Evolutionary conservation across 2,797 vertebrate species (phyloP), one percentile per base, ranked within the genome.

Genomic region (Trematomus bernacchii): DNA sequence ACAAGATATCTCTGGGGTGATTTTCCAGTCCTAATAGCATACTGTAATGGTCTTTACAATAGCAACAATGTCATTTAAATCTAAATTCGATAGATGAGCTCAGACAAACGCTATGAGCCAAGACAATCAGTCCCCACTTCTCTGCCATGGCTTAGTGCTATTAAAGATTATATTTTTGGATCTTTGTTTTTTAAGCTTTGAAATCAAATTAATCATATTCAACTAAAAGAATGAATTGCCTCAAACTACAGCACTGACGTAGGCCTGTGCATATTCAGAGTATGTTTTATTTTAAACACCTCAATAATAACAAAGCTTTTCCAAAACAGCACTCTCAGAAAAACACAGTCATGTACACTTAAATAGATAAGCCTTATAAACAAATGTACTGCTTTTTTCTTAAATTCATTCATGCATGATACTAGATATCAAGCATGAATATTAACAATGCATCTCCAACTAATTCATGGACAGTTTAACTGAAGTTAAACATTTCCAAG

Each of bases 121-220:
- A 79, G 67, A 78, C 82, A 72, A 83, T 80, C 63, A 16, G 61
- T 67, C 46, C 47, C 47, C 37, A 53, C 70, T 80, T 68, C 51
- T 59, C 6, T 85, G 72, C 71, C 72, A 72, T 72, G 61, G 82
- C 75, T 82, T 77, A 80, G 62, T 66, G 62, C 65, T 72, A 10
- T 81, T 73, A 60, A 67, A 77, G 71, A 85, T 82, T 76, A 82
- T 42, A 74, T 48, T 74, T 78, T 74, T 74, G 66, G 75, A 81
- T 77, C 23, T 16, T 60, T 61, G 53, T n/a, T 76, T 63, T 9
- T 84, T 16, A 78, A 77, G 77, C 75, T 84, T 86, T 82, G 40
- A 77, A 82, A 80, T 83, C 50, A 12, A 80, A 86, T 82, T 75
- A 85, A 83, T 84, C 57, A 66, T 23, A 71, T 82, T 80, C 50